A percentile compares a stretch with the other conserved stretches of the same genome.
These are phyloP conservation scores for Exaiptasia diaphana DNA, from an alignment of 64 coral and sea anemone species.

Conservation along the genomic window DNA sequence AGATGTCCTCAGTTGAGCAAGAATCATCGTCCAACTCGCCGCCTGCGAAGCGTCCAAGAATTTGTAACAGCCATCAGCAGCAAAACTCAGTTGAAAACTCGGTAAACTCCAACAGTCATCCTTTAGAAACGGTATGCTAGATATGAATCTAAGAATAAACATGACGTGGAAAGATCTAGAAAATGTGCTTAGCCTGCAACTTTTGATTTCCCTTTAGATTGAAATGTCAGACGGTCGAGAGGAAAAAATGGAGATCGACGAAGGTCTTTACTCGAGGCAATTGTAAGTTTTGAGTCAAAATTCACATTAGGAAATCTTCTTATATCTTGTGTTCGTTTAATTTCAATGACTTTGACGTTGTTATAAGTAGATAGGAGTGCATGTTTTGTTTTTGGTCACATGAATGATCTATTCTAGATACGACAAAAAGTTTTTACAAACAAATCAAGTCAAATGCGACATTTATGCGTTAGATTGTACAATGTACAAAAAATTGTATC, in stretches of 20 bases:
- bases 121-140: constrained; percentile 44
- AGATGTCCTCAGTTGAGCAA: constrained; percentile 61
- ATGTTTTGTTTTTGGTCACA: not conserved
- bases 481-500: not conserved
- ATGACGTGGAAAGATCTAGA: not conserved
- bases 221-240: constrained; percentile 53
- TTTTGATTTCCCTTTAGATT: constrained; percentile 9
- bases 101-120: constrained; percentile 72
- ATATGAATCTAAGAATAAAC: not conserved
- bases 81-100: constrained; percentile 48
- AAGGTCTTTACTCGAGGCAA: constrained; percentile 94
- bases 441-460: not conserved
- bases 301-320: no score
- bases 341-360: no score
- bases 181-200: not conserved
- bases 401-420: not conserved
- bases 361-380: not conserved
- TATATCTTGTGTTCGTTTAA: not conserved
- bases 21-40: constrained; percentile 37
- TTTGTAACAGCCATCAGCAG: constrained; percentile 39
- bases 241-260: constrained; percentile 88
- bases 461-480: not conserved
- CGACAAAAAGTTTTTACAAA: not conserved
- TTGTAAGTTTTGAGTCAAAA: constrained; percentile 58
- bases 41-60: constrained; percentile 90